Evolutionary conservation across 2,113 vertebrate species (phyloP), one percentile per base, ranked within the genome.

Genomic region (Perognathus longimembris): DNA sequence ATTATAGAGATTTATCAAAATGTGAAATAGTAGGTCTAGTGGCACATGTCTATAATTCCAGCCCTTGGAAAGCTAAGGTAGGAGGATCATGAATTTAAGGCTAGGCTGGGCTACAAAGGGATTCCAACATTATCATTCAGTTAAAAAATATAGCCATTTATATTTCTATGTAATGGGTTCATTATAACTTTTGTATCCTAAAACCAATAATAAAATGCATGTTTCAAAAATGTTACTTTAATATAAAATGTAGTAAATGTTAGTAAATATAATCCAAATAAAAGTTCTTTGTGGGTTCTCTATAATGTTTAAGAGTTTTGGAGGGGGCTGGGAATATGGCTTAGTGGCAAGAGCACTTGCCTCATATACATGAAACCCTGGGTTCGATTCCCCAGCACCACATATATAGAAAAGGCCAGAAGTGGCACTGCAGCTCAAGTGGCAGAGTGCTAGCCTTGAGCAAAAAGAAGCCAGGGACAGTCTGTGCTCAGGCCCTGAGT

Each of bases 141-240:
- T 17, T 57, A 10, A 91, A 95, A n/a, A 92, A 64, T 85, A 77
- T 2, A 77, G 20, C 10, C 28, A 63, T 67, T 85, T 92, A 32
- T 75, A 71, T 87, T 83, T 90, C 63, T 28, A 85, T 59, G 28
- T 81, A 64, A 74, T 61, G 15, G 11, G 21, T 24, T 91, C 92
- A 69, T 80, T 81, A 83, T 54, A 54, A 54, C 17, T 12, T 54
- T 90, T 90, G 21, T 54, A 83, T 75, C 92, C 92, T 54, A 81
- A 91, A 94, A 81, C 42, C 32, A 85, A 57, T 38, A 61, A 61
- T 38, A 61, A 61, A 89, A 32, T 74, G 63, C 30, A 83, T 75
- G 17, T 50, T 90, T 94, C 73, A 32, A 90, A 78, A 89, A 75
- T 34, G 86, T 54, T 64, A 76, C 69, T 89, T 94, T 93, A 61